Conservation (phyloP, 37 sponge, comb jelly and placozoan genomes). For the Aplysina aerophoba region DNA sequence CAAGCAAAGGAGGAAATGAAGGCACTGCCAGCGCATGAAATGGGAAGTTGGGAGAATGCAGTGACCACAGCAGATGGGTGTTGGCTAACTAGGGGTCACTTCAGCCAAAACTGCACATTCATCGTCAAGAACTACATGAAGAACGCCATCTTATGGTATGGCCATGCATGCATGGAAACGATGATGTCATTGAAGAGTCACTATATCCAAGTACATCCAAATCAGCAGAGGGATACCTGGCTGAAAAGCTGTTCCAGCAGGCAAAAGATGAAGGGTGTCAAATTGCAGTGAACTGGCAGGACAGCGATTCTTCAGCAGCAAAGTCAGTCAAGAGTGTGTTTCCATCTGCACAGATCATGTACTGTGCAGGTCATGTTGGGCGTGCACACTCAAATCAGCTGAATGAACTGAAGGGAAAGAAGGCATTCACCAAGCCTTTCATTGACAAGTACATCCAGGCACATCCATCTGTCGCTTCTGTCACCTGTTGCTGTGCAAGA, state of each 20-base stretch:
- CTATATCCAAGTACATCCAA: conserved; percentile 46
- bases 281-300: conserved; percentile 43
- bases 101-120: conserved; percentile 39
- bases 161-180: conserved; percentile 33
- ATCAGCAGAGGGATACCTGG: conserved; percentile 41
- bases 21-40: not conserved
- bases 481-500: conserved; percentile 25
- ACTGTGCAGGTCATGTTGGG: conserved; percentile 42
- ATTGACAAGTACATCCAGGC: conserved; percentile 1
- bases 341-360: conserved; percentile 30
- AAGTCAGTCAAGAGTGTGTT: conserved; percentile 16
- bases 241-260: conserved; percentile 20
- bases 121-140: conserved; percentile 38
- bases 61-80: conserved; percentile 38
- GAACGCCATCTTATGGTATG: conserved; percentile 24
- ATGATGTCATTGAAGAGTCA: conserved; percentile 31
- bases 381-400: conserved; percentile 24
- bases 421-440: not conserved
- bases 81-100: conserved; percentile 28
- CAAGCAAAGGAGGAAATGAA: conserved; percentile 36
- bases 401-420: not conserved
- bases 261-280: conserved; percentile 41
- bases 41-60: conserved; percentile 40
- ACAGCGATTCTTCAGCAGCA: conserved; percentile 41
- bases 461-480: conserved; percentile 14